Evolutionary conservation across 2,797 vertebrate species (phyloP).

Genomic region (Diplodus sargus): DNA sequence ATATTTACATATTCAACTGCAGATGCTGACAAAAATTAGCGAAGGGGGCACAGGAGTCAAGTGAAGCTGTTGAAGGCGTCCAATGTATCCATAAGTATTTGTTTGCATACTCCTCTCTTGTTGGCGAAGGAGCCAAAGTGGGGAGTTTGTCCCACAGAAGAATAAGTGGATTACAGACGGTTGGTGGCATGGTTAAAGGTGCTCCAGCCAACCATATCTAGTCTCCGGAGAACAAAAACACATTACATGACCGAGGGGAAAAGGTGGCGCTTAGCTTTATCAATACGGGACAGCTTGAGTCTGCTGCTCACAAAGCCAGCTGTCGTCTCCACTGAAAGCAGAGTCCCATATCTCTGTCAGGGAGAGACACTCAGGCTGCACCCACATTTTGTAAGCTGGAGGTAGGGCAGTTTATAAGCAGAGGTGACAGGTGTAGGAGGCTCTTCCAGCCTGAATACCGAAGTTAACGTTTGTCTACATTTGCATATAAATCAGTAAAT

Average conservation of each 20-base stretch:
- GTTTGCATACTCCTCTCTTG: constrained; percentile 28
- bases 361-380: constrained; percentile 33
- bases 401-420: constrained; percentile 41
- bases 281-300: constrained; percentile 77
- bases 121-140: constrained; percentile 25
- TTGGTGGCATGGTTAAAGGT: constrained; percentile 60
- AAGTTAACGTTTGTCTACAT: constrained; percentile 24
- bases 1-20: constrained; percentile 24
- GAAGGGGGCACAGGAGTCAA: constrained; percentile 12
- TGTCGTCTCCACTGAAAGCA: constrained; percentile 50
- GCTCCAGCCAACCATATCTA: constrained; percentile 58
- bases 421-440: constrained; percentile 60
- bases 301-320: constrained; percentile 58
- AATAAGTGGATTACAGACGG: constrained; percentile 71
- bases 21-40: constrained; percentile 19
- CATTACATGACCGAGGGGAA: constrained; percentile 63
- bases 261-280: constrained; percentile 74
- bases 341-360: constrained; percentile 51
- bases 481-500: constrained; percentile 57
- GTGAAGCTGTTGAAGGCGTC: constrained; percentile 19
- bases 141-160: constrained; percentile 38
- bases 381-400: constrained; percentile 37
- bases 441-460: not conserved
- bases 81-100: constrained; percentile 29
- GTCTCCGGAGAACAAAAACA: constrained; percentile 66